Conservation (phyloP, 2,113 vertebrate genomes). For the Trogon surrucura region DNA sequence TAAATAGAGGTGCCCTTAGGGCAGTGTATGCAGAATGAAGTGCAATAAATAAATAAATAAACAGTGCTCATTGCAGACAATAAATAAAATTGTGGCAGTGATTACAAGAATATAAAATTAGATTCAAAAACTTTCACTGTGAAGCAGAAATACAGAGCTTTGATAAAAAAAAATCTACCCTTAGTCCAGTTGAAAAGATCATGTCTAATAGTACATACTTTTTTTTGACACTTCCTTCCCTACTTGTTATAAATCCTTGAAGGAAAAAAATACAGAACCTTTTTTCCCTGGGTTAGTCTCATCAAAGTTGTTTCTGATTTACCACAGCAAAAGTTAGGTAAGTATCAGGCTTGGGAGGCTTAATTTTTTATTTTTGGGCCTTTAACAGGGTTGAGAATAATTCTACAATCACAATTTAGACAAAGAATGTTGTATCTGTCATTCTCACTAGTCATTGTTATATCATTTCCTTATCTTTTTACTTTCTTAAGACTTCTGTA, state of each 20-base stretch:
- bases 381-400: neutral
- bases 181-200: neutral
- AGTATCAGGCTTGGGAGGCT: neutral
- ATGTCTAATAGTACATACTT: neutral
- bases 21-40: neutral
- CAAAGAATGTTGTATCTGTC: neutral
- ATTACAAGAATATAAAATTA: neutral
- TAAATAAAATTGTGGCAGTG: neutral
- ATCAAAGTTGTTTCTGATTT: neutral
- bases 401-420: neutral
- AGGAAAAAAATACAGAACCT: neutral
- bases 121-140: neutral
- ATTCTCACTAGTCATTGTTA: neutral
- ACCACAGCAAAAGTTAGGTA: neutral
- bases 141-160: neutral
- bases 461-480: neutral
- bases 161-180: neutral
- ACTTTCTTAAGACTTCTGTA: neutral
- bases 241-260: neutral
- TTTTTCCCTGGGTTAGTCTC: neutral
- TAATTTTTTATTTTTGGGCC: neutral
- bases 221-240: neutral
- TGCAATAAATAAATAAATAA: neutral
- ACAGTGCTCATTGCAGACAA: neutral
- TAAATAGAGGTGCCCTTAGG: conserved; percentile 25